Conservation (phyloP, 2,888 invertebrate genomes). For the Griposia aprilina region DNA sequence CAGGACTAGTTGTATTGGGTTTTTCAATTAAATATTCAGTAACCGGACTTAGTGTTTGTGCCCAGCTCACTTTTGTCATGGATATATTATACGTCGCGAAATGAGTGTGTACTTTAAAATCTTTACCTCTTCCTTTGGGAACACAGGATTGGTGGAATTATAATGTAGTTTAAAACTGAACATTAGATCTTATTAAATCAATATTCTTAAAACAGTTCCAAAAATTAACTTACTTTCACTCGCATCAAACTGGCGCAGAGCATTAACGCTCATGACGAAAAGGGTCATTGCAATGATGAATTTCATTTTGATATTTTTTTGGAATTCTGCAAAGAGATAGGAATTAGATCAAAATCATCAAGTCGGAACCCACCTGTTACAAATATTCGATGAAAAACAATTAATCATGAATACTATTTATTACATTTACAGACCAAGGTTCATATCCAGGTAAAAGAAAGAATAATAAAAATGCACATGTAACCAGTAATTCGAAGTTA, state of each 20-base stretch:
- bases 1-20: too few relatives aligned
- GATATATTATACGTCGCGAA: too few relatives aligned
- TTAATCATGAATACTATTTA: neutral
- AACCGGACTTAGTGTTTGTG: too few relatives aligned
- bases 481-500: neutral
- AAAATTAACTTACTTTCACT: conserved; percentile 34
- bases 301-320: conserved; percentile 70
- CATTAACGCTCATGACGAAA: conserved; percentile 70
- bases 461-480: neutral
- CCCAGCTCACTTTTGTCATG: too few relatives aligned
- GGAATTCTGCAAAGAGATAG: neutral
- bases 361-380: neutral
- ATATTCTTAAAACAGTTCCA: neutral
- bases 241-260: conserved; percentile 31
- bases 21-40: too few relatives aligned
- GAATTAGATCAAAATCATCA: neutral
- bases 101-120: too few relatives aligned
- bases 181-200: too few relatives aligned
- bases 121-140: too few relatives aligned
- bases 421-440: neutral
- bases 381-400: neutral
- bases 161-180: too few relatives aligned
- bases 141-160: too few relatives aligned
- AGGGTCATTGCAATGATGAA: conserved; percentile 65
- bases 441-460: neutral